Base-by-base conservation (phyloP, 2,888 invertebrate genomes). In the Belgica antarctica region DNA sequence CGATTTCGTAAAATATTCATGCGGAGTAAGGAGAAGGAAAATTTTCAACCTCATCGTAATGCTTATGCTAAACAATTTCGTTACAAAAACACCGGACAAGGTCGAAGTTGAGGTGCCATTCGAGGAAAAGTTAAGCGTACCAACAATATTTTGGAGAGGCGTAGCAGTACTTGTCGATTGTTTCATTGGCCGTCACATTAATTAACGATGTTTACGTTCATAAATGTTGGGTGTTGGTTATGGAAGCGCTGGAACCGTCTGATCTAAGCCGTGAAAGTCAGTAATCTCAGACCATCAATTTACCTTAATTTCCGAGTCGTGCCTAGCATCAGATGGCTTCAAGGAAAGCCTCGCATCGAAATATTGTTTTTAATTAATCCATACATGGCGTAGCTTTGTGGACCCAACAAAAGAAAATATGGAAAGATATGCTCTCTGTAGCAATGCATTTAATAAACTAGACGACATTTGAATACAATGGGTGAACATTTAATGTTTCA, bases 1-100 rank as follows among this genome's bases (percentile, higher is more conserved):
- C 47, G 31, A 46, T 68, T 52, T 47, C 52, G 57, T 68, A 19
- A 68, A 68, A 68, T 57, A 68, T 68, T 68, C 34, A 68, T 52
- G 3, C 52, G 17, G 15, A 46, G 34, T 4, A 19, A 52, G n/a
- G 22, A 52, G 19, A 17, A 52, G n/a, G 7, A n/a, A n/a, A n/a
- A n/a, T n/a, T 1, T 59, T 59, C 52, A 4, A 12, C 15, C 59
- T 19, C 27, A 8, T 59, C 27, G 59, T 59, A 41, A 41, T n/a
- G 8, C 10, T 5, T 5, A 41, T 15, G 41, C 12, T 41, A 41
- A 41, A 41, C 41, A 5, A 15, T 41, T 41, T 41, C 4, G 41
- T 5, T 31, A 41, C 3, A n/a, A n/a, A n/a, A n/a, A n/a, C n/a
- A n/a, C n/a, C n/a, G n/a, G n/a, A n/a, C n/a, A 52, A n/a, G 52